Evolutionary conservation across 2,797 vertebrate species (phyloP), one percentile per base, ranked within the genome.

Genomic region (Takifugu rubripes): DNA sequence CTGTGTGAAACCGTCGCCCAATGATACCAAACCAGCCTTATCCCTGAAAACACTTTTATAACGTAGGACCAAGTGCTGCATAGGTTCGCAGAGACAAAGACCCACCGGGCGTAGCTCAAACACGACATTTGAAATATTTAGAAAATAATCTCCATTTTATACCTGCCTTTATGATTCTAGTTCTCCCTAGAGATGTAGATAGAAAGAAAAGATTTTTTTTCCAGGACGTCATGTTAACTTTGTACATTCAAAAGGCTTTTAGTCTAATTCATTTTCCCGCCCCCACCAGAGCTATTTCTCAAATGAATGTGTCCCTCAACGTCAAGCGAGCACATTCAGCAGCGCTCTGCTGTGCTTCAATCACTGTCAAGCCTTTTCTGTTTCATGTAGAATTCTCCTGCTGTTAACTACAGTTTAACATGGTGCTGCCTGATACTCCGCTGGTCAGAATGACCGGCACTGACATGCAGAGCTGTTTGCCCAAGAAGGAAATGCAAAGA

Each of bases 281-380:
- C 72, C 80, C 73, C 74, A 79, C 72, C 81, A 74, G 77, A 79
- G 77, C 79, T 78, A 49, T 77, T 75, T 81, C 66, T 86, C 53
- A 88, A 90, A 89, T 88, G 75, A 90, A 88, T 88, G 77, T 78
- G 68, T 70, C 80, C 70, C 79, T 82, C 75, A 84, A 80, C 52
- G 67, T 86, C 82, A 89, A 70, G 72, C 59, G 62, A 75, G 79
- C 73, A 78, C 83, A 84, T 89, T 89, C 81, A 87, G 82, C 70
- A 47, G 75, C 51, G 61, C 78, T 87, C 83, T 78, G 84, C 76
- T 68, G 70, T 61, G 80, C 77, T 73, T 87, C 82, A 79, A 81
- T 85, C 83, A 85, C 77, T 83, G 81, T 81, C 84, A 86, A 69
- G 64, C 79, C 82, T 84, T 86, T 87, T 61, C 79, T 77, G 70